phyloP scores from a whole-genome alignment of 2,113 vertebrate genomes.

The Gallinago jamesoni region DNA sequence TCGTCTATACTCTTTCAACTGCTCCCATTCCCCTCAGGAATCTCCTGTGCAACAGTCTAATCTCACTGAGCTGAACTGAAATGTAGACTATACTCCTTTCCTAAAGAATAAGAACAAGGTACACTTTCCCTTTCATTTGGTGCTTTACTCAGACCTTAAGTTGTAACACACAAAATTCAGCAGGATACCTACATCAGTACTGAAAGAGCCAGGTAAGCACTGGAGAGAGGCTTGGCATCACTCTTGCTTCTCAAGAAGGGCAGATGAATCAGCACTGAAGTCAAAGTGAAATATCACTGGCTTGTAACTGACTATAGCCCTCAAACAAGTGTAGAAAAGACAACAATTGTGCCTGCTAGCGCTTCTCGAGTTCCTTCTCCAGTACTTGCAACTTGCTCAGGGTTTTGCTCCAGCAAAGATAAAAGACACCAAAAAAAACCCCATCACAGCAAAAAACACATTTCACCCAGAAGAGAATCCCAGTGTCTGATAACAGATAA shows the following conservation, averaged over 20 bases:
- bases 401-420: neutral
- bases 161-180: neutral
- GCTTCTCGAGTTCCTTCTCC: neutral
- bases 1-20: neutral
- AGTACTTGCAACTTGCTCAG: neutral
- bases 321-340: neutral
- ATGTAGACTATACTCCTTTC: neutral
- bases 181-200: neutral
- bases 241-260: neutral
- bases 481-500: neutral
- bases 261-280: neutral
- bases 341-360: neutral
- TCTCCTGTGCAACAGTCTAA: neutral
- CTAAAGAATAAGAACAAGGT: neutral
- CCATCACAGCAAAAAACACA: neutral
- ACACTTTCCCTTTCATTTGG: neutral
- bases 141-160: neutral
- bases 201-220: neutral
- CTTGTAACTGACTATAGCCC: neutral
- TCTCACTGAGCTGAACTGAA: neutral
- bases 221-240: neutral
- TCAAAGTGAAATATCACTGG: neutral
- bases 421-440: neutral
- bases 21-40: neutral
- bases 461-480: neutral